Base-by-base conservation (phyloP, 2,113 vertebrate species). In the Verasper variegatus region DNA sequence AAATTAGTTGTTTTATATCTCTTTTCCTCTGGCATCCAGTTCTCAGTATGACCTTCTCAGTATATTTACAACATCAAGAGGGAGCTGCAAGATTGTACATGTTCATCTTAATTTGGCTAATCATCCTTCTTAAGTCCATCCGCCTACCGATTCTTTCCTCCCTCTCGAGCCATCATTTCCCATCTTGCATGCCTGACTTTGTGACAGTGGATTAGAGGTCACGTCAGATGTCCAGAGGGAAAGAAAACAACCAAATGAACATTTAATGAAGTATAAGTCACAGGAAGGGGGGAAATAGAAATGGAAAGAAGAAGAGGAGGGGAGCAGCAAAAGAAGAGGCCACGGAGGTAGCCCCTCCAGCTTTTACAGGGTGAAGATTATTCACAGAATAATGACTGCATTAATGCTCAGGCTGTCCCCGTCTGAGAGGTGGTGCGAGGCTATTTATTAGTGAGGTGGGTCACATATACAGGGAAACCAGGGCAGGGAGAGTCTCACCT, bases 301-400 rank as follows among this genome's bases (percentile, higher is more conserved):
- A 57, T n/a, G 24, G 11, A 55, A 27, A 42, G 24, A 63, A 45
- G 24, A 47, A 23, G 21, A 59, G 2, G 21, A 59, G 2, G 31
- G n/a, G 35, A 24, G 13, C 27, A 66, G 26, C 40, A 56, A 66
- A 31, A 67, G 14, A 26, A 45, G 35, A 13, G 18, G 21, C 10
- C 9, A 14, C 10, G 54, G n/a, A 55, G 54, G 4, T 23, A 4
- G 3, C n/a, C 20, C 51, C 51, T 52, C 20, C 51, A 54, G 51
- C 51, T 54, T 54, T 20, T 54, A 21, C 13, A n/a, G 11, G 54
- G 54, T 47, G 23, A 63, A 56, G 55, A 62, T 81, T 76, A 71
- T 74, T 86, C 71, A 78, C 26, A 61, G 61, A 70, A 73, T 67
- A 60, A 67, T 67, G 17, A 70, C 23, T 59, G 51, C 18, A 51